These are phyloP conservation scores for Paradoxurus hermaphroditus DNA, from an alignment of 2,113 vertebrate genomes.

Conservation along the genomic window DNA sequence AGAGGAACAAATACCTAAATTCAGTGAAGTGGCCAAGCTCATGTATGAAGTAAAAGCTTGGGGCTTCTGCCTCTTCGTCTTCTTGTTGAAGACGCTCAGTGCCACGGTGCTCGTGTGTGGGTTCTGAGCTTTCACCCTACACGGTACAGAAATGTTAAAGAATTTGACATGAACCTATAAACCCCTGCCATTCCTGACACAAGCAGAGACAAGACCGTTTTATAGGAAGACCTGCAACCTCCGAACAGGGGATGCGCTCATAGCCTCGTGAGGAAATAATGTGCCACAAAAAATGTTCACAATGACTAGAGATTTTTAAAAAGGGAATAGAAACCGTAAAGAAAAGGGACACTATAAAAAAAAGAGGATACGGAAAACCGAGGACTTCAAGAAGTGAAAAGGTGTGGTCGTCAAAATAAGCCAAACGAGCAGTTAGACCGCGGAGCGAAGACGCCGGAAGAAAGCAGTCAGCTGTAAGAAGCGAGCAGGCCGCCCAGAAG, in stretches of 20 bases:
- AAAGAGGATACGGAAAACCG: background rate
- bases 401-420: background rate
- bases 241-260: background rate
- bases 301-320: background rate
- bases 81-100: background rate
- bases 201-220: background rate
- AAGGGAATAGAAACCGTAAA: background rate
- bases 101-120: background rate
- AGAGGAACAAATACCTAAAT: background rate
- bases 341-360: background rate
- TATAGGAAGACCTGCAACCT: background rate
- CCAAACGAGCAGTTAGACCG: background rate
- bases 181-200: background rate
- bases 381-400: constrained; percentile 22
- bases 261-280: background rate
- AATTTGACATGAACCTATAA: background rate
- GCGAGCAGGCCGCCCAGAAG: background rate
- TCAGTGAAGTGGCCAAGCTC: background rate
- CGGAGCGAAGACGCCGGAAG: background rate
- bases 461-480: background rate
- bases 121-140: background rate
- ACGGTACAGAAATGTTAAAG: background rate
- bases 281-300: background rate
- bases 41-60: background rate
- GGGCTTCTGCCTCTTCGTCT: background rate